A percentile compares a stretch with the other conserved stretches of the same genome.
These are phyloP conservation scores for Rostratula benghalensis DNA, from an alignment of 2,113 vertebrate species.

Conservation along the genomic window DNA sequence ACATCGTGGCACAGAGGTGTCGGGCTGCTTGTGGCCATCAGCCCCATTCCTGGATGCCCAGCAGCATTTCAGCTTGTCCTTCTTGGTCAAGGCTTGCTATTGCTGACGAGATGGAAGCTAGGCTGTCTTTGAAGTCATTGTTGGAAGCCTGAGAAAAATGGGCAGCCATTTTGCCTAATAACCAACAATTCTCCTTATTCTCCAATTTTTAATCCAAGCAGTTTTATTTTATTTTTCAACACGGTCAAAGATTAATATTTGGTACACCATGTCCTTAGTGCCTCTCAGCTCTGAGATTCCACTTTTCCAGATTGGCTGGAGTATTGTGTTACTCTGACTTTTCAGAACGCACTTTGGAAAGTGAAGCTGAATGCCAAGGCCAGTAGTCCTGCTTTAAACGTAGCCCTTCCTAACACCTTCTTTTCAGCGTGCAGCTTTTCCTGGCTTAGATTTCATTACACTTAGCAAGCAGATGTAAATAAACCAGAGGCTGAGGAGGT, in stretches of 20 bases:
- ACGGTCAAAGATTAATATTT: not conserved
- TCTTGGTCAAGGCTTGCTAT: not conserved
- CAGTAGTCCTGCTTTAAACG: not conserved
- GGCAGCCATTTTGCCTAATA: not conserved
- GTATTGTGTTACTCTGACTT: not conserved
- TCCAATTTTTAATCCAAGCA: not conserved
- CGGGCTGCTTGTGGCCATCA: fast-evolving
- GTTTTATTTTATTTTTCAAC: not conserved
- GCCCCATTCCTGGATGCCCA: not conserved
- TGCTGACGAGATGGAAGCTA: fast-evolving
- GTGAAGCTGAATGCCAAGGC: not conserved
- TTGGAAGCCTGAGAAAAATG: not conserved
- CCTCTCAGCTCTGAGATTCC: not conserved
- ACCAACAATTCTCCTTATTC: not conserved
- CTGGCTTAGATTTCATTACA: not conserved
- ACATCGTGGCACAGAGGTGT: fast-evolving
- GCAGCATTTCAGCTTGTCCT: not conserved
- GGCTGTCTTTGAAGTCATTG: not conserved
- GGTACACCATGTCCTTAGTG: not conserved
- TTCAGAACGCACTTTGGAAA: not conserved
- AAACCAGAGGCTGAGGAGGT: not conserved
- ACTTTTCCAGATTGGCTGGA: not conserved
- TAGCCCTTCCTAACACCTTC: not conserved
- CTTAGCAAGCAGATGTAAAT: not conserved
- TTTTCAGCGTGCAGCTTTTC: not conserved